Evolutionary conservation across 2,888 invertebrate species (phyloP).

Genomic region (Leptopterna dolabrata): DNA sequence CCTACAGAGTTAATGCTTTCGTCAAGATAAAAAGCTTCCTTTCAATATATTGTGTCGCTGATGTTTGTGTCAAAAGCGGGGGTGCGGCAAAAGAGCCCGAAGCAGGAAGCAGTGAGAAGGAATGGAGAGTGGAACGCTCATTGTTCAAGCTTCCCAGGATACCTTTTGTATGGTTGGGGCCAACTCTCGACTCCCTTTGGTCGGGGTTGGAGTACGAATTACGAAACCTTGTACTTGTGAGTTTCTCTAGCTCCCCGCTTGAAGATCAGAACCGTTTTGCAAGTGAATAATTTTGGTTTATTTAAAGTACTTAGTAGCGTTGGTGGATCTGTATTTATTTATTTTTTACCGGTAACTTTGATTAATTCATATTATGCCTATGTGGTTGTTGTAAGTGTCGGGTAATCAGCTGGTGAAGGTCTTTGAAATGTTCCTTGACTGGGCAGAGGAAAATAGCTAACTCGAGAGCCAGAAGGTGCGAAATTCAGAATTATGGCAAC

Average conservation of each 20-base stretch:
- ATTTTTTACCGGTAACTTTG: too few relatives aligned
- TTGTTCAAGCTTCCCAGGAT: not conserved
- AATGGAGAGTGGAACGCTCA: not conserved
- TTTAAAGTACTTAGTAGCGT: too few relatives aligned
- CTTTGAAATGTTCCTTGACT: too few relatives aligned
- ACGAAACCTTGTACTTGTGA: not conserved
- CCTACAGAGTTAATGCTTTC: not conserved
- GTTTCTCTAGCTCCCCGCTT: not conserved
- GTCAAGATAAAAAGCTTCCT: slow-evolving; percentile 11
- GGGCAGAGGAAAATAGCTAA: too few relatives aligned
- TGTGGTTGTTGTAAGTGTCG: too few relatives aligned
- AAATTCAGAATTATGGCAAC: too few relatives aligned
- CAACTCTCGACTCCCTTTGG: not conserved
- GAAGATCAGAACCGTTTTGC: too few relatives aligned
- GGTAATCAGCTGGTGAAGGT: too few relatives aligned
- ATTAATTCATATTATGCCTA: too few relatives aligned
- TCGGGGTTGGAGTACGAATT: not conserved
- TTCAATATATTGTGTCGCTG: not conserved
- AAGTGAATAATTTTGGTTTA: too few relatives aligned
- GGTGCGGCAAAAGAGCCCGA: not conserved
- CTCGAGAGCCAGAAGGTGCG: too few relatives aligned
- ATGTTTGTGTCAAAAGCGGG: not conserved
- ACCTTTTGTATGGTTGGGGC: not conserved
- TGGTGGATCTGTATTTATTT: too few relatives aligned
- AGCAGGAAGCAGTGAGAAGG: not conserved